Base-by-base conservation (phyloP, 37 sponge, comb jelly and placozoan genomes). In the Dysidea cf. avara region DNA sequence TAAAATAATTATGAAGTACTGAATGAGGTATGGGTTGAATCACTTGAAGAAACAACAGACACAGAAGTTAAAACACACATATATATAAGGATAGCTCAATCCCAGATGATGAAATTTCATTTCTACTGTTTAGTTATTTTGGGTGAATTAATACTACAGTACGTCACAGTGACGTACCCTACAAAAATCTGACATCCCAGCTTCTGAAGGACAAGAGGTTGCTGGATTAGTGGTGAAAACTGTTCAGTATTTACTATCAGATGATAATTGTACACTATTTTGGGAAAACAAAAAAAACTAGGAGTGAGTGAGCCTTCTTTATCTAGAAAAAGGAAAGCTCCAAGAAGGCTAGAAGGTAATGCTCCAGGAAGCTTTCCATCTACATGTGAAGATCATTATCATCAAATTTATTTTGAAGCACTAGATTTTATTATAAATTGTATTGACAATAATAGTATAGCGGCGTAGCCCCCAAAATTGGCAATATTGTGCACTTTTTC, bases 71-170 rank as follows among this genome's bases (percentile, higher is more conserved):
- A n/a, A n/a, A n/a, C n/a, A n/a, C n/a, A n/a, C n/a, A n/a, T n/a
- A n/a, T n/a, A n/a, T n/a, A n/a, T n/a, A n/a, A n/a, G n/a, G n/a
- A n/a, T n/a, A n/a, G 71, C 52, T 4, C 6, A 52, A 69, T 12
- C 46, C 9, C 9, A 9, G 5, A 43, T 43, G 46, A 43, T 12
- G 9, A 70, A 28, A 2, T 68, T 79, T 58, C 30, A 56, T 14
- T 72, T 74, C 48, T 78, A 72, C 3, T 81, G 72, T 65, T 82
- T 82, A 29, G 64, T 68, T 29, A 24, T 57, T 16, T 60, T 88
- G 29, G 88, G 83, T 14, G 78, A 88, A 26, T 39, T 82, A 13
- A 17, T 88, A 5, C 74, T 88, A 88, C 74, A 81, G 46, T 37
- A 78, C 81, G 52, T 81, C 81, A 36, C 53, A 77, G 60, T 81